Percentiles rank a stretch among this genome's conserved stretches.
Conservation (phyloP, 2,888 invertebrate species). For the Temnothorax ravouxi region DNA sequence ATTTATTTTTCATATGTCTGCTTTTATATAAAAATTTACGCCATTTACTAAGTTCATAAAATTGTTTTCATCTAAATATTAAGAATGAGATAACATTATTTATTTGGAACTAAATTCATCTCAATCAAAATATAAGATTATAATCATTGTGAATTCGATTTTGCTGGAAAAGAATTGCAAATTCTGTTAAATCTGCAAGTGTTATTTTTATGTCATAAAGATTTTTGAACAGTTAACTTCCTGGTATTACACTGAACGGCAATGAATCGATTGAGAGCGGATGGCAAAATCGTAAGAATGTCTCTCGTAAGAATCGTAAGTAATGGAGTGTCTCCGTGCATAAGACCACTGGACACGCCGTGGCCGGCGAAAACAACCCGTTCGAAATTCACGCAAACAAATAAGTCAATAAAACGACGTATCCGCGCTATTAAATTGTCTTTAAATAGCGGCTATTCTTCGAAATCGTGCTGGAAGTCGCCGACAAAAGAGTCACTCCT, state of each 20-base stretch:
- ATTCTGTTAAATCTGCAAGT: neutral
- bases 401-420: conserved; percentile 80
- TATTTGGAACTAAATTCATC: neutral
- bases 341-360: conserved; percentile 53
- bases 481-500: conserved; percentile 35
- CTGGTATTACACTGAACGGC: conserved; percentile 12
- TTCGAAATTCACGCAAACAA: conserved; percentile 78
- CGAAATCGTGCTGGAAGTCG: conserved; percentile 32
- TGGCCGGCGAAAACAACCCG: conserved; percentile 79
- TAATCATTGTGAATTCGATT: neutral
- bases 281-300: conserved; percentile 62
- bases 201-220: conserved; percentile 2
- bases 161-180: neutral
- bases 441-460: conserved; percentile 65
- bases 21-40: neutral
- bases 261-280: conserved; percentile 29
- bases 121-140: neutral
- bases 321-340: conserved; percentile 61
- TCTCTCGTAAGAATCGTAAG: conserved; percentile 44
- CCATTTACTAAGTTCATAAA: neutral
- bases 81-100: neutral
- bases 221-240: neutral
- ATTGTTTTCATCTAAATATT: neutral
- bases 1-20: neutral
- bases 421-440: conserved; percentile 75